phyloP scores from a whole-genome alignment of 1,140 invertebrate genomes.

The Drosophila truncata region DNA sequence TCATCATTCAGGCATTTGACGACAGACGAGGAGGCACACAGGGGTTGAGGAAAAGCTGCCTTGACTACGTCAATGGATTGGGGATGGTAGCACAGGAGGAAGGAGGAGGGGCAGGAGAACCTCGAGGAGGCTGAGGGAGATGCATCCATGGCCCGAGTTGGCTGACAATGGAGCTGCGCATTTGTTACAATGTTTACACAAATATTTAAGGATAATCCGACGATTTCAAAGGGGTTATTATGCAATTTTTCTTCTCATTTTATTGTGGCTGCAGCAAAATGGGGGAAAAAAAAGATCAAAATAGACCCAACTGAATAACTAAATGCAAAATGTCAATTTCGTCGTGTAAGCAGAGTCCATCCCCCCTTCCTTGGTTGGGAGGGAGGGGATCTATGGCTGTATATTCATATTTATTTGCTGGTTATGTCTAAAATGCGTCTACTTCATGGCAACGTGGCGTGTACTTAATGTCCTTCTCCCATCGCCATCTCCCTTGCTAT shows the following conservation, averaged over 20 bases:
- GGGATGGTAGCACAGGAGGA: conserved; percentile 7
- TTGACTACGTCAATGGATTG: conserved; percentile 48
- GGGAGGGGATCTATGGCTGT: conserved; percentile 5
- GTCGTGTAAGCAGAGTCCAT: conserved; percentile 69
- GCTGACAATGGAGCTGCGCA: conserved; percentile 78
- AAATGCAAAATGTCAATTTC: conserved; percentile 83
- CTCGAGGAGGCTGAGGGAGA: conserved; percentile 5
- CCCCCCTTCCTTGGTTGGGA: not conserved
- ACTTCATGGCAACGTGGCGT: conserved; percentile 63
- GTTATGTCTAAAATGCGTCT: conserved; percentile 73
- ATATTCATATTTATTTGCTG: conserved; percentile 66
- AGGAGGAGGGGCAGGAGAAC: not conserved
- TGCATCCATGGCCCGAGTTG: conserved; percentile 45
- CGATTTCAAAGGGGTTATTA: conserved; percentile 85
- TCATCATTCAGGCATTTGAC: conserved; percentile 80
- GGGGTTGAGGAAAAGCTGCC: conserved; percentile 24
- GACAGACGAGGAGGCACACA: conserved; percentile 20
- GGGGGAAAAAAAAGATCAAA: conserved; percentile 44
- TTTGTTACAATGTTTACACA: conserved; percentile 85
- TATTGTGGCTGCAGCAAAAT: conserved; percentile 63
- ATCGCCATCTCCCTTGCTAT: not conserved
- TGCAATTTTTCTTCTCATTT: conserved; percentile 84
- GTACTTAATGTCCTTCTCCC: conserved; percentile 60
- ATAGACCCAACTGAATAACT: conserved; percentile 72
- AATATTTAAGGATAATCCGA: conserved; percentile 85